Evolutionary conservation across 2,797 vertebrate genomes (phyloP), one percentile per base, ranked within the genome.

Genomic region (Psittacula derbiana): DNA sequence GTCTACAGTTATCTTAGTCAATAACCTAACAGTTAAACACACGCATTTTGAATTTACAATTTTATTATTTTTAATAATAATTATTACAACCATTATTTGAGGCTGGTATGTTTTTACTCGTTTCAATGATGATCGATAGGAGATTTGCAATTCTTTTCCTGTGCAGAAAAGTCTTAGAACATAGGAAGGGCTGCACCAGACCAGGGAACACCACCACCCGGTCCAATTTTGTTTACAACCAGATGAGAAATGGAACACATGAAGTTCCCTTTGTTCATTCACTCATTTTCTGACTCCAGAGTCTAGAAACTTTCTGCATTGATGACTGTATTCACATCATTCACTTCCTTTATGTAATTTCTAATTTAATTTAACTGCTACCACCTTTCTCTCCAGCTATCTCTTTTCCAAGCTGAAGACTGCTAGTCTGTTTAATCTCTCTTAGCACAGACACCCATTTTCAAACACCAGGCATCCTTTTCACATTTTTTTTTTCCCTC

Each of bases 331-430:
- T 92, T 92, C 69, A 92, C 61, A 82, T 78, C 5, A 83, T 47
- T 88, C 61, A 87, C 31, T 80, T 94, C 88, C 80, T 67, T 14
- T 53, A 80, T 72, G 69, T 70, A 3, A 79, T 90, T 93, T 91
- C 87, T 95, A 78, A 95, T 95, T 94, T 92, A 86, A 94, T 88
- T 88, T 88, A 91, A 91, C 73, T 72, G 58, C 80, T 92, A 84
- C 47, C 64, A 83, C 43, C 72, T 93, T 61, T 91, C 80, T 91
- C 78, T 55, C 53, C 80, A 93, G 46, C 40, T 93, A 40, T 62
- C 65, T 91, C 82, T 75, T 88, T 83, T 84, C 76, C 66, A 88
- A 80, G 70, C 76, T 62, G 88, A 75, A 66, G 55, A 75, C 53
- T 47, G 62, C 70, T 62, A 6, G 53, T 52, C 58, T 69, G 65